Percentiles rank a stretch among this genome's conserved stretches.
phyloP scores from a whole-genome alignment of 2,797 vertebrate species.

The Adrianichthys oophorus region DNA sequence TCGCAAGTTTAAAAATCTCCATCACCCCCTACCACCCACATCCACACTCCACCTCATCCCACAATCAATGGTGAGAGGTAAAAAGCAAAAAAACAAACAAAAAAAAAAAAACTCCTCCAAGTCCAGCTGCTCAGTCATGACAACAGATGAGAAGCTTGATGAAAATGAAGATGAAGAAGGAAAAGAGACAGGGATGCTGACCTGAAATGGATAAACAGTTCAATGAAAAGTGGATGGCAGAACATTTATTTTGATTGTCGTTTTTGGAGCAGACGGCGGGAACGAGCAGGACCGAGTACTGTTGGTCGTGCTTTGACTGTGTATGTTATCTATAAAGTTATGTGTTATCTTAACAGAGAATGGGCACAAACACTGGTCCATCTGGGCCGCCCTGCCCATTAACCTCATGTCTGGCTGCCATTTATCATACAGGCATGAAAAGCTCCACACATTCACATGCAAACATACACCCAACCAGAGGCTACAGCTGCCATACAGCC shows the following conservation, averaged over 20 bases:
- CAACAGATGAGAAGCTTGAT: slow-evolving; percentile 44
- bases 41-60: slow-evolving; percentile 53
- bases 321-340: slow-evolving; percentile 22
- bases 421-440: slow-evolving; percentile 62
- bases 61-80: slow-evolving; percentile 48
- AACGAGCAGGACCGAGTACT: slow-evolving; percentile 5
- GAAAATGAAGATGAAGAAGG: slow-evolving; percentile 19
- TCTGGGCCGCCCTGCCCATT: slow-evolving; percentile 63
- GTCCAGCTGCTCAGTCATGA: slow-evolving; percentile 61
- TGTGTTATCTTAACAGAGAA: slow-evolving; percentile 43
- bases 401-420: slow-evolving; percentile 63
- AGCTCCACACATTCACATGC: slow-evolving; percentile 42
- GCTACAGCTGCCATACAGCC: slow-evolving; percentile 63
- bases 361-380: slow-evolving; percentile 59
- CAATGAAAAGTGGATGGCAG: slow-evolving; percentile 24
- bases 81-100: slow-evolving; percentile 44
- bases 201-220: slow-evolving; percentile 14
- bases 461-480: slow-evolving; percentile 29
- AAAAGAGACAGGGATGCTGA: slow-evolving; percentile 3
- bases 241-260: slow-evolving; percentile 17
- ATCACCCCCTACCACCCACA: slow-evolving; percentile 61
- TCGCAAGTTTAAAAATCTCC: slow-evolving; percentile 50
- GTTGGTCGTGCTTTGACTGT: slow-evolving; percentile 12
- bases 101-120: slow-evolving; percentile 65
- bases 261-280: slow-evolving; percentile 13